phyloP scores from a whole-genome alignment of 1,140 invertebrate genomes.

The Orius insidiosus region DNA sequence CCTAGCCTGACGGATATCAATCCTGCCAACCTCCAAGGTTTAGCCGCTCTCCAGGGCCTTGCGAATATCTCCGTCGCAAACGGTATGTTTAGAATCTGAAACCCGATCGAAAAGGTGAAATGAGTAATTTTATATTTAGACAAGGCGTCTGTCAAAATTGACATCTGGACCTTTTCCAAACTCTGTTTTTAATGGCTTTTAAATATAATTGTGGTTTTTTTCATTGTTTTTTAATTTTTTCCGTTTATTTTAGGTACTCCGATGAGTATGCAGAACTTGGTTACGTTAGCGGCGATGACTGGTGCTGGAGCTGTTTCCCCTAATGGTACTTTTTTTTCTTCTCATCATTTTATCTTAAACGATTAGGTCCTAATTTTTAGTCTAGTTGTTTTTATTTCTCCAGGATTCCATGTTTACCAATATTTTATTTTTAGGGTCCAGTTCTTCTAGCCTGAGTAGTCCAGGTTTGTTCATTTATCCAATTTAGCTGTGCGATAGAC shows the following conservation, averaged over 20 bases:
- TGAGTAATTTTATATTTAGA: background rate
- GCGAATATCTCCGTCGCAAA: slow-evolving; percentile 32
- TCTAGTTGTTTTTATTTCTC: background rate
- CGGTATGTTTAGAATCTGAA: slow-evolving; percentile 13
- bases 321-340: slow-evolving; percentile 29
- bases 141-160: no score
- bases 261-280: slow-evolving; percentile 77
- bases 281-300: slow-evolving; percentile 72
- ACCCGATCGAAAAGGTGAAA: background rate
- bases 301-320: slow-evolving; percentile 37
- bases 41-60: slow-evolving; percentile 32
- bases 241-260: slow-evolving; percentile 31
- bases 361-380: no score
- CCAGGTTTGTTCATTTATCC: slow-evolving; percentile 22
- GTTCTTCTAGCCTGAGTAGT: slow-evolving; percentile 25
- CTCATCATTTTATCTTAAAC: background rate
- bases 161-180: no score
- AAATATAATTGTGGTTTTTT: no score
- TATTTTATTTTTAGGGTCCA: slow-evolving; percentile 23
- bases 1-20: slow-evolving; percentile 32
- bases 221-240: no score
- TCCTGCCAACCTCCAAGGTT: slow-evolving; percentile 38
- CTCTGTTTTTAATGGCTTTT: no score
- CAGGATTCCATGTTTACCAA: slow-evolving; percentile 1
- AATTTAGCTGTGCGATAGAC: background rate